Percentiles rank a stretch among this genome's conserved stretches.
Conservation (phyloP, 2,888 invertebrate genomes). For the Rhopalosiphum nymphaeae region DNA sequence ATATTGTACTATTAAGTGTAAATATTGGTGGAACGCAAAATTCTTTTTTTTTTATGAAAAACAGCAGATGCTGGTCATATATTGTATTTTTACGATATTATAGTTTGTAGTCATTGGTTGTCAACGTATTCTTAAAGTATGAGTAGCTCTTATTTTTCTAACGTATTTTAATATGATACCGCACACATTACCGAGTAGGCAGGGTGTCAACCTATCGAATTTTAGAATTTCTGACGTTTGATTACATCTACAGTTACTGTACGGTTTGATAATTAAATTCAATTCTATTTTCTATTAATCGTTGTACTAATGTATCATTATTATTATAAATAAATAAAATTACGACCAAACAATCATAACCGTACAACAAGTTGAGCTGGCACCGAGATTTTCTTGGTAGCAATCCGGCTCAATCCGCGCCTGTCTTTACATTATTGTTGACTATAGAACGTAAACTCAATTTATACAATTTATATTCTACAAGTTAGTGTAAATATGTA, state of each 20-base stretch:
- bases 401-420: too few species aligned
- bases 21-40: background rate
- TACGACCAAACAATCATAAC: too few species aligned
- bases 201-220: background rate
- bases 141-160: background rate
- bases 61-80: slow-evolving; percentile 20
- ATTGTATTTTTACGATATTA: background rate
- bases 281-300: too few species aligned
- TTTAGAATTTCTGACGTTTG: background rate
- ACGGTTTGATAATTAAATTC: too few species aligned
- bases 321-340: too few species aligned
- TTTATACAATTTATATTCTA: background rate
- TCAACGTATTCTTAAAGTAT: background rate
- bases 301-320: too few species aligned
- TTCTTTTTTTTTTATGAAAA: background rate
- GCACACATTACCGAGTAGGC: background rate
- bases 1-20: slow-evolving; percentile 3
- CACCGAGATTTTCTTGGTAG: too few species aligned
- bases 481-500: background rate
- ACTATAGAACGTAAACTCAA: background rate
- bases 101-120: background rate
- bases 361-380: too few species aligned
- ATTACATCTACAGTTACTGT: too few species aligned
- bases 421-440: too few species aligned
- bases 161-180: background rate